These are phyloP conservation scores for Oreochromis aureus DNA, from an alignment of 2,113 vertebrate genomes.

Conservation along the genomic window DNA sequence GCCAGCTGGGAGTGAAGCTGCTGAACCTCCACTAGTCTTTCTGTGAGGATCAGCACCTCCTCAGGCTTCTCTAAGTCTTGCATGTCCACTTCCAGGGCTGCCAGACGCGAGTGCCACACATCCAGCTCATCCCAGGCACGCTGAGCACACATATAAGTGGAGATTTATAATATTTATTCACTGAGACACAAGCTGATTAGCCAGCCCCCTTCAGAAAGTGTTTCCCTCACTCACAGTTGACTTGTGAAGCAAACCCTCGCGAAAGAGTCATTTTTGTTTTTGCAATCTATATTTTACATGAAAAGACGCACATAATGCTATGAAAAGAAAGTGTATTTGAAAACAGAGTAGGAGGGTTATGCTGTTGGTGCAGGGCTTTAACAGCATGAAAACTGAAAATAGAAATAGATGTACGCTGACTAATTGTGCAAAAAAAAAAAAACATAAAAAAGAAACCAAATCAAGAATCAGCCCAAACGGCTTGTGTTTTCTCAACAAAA, in stretches of 20 bases:
- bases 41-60: conserved; percentile 75
- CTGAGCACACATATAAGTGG: conserved; percentile 58
- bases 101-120: conserved; percentile 81
- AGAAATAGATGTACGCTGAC: neutral
- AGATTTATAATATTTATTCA: neutral
- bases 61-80: conserved; percentile 81
- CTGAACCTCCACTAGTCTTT: conserved; percentile 76
- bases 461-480: neutral
- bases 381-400: neutral
- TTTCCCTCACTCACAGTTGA: neutral
- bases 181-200: neutral
- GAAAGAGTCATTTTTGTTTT: neutral
- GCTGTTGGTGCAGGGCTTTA: neutral
- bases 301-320: neutral
- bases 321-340: neutral
- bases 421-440: neutral
- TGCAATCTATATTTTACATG: neutral
- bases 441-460: rapidly evolving
- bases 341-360: neutral
- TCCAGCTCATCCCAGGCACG: conserved; percentile 87
- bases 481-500: neutral
- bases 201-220: neutral
- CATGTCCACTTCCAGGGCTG: conserved; percentile 81
- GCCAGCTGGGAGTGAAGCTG: conserved; percentile 79
- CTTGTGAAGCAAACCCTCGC: neutral